A percentile compares a stretch with the other conserved stretches of the same genome.
Conservation (phyloP, 2,888 invertebrate genomes). For the Phragmatobia fuliginosa region DNA sequence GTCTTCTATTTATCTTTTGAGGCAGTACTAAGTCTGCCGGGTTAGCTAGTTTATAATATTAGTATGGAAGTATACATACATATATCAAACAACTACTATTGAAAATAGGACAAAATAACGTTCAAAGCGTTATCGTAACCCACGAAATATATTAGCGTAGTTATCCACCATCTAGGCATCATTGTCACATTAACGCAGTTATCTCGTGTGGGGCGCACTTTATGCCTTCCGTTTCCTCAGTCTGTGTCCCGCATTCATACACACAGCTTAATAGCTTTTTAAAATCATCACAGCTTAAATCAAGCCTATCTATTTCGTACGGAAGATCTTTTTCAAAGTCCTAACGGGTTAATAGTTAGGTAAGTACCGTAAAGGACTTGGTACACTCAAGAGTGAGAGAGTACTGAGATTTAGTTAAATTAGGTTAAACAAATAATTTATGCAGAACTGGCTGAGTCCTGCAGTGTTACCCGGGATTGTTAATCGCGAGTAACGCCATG, state of each 20-base stretch:
- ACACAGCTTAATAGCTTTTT: slow-evolving; percentile 48
- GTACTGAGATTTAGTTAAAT: neutral
- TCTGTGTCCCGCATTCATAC: slow-evolving; percentile 34
- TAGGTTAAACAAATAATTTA: too few relatives aligned
- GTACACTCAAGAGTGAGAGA: neutral
- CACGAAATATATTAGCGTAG: slow-evolving; percentile 46
- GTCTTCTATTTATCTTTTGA: too few relatives aligned
- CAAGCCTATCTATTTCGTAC: slow-evolving; percentile 32
- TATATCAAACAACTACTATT: neutral
- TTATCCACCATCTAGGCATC: slow-evolving; percentile 48
- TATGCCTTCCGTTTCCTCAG: slow-evolving; percentile 53
- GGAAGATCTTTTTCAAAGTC: slow-evolving; percentile 6
- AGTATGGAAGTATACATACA: too few relatives aligned
- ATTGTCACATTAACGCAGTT: slow-evolving; percentile 49
- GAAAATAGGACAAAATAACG: slow-evolving; percentile 10
- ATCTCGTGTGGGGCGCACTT: slow-evolving; percentile 39
- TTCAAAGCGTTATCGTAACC: slow-evolving; percentile 33
- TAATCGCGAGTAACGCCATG: too few relatives aligned
- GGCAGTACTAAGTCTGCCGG: too few relatives aligned
- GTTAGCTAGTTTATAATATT: too few relatives aligned
- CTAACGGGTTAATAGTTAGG: slow-evolving; percentile 5
- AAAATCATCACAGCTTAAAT: slow-evolving; percentile 48
- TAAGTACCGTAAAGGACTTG: neutral
- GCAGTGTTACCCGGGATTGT: too few relatives aligned
- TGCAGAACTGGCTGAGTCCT: too few relatives aligned